These are phyloP conservation scores for Oplegnathus fasciatus DNA, from an alignment of 2,113 vertebrate species.

Conservation along the genomic window DNA sequence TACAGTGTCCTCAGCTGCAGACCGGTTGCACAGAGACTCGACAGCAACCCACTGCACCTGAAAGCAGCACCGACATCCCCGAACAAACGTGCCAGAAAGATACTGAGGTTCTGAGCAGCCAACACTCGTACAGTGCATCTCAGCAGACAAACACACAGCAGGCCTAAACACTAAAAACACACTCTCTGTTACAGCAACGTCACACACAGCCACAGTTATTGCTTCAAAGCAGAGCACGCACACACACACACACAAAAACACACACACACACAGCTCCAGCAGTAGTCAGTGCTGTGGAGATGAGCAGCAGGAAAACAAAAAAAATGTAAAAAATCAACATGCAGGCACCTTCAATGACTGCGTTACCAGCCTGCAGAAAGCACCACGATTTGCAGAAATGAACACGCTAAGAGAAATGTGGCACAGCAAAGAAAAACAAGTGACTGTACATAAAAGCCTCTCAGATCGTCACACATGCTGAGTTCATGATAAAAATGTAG, in stretches of 20 bases:
- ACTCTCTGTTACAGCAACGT: conserved; percentile 55
- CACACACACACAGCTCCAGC: conserved; percentile 33
- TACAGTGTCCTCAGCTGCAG: conserved; percentile 59
- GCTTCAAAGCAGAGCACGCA: conserved; percentile 65
- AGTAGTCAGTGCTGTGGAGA: conserved; percentile 59
- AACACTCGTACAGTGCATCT: conserved; percentile 41
- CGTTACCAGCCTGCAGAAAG: conserved; percentile 47
- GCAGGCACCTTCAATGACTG: conserved; percentile 58
- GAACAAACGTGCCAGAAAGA: conserved; percentile 26
- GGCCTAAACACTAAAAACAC: conserved; percentile 45
- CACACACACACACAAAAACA: conserved; percentile 24
- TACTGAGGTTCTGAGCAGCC: conserved; percentile 53
- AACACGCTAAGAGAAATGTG: conserved; percentile 58
- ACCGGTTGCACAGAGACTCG: conserved; percentile 29
- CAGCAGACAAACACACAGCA: conserved; percentile 49
- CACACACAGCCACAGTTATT: conserved; percentile 70
- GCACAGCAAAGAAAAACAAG: conserved; percentile 49
- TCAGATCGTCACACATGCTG: conserved; percentile 33
- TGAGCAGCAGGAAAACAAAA: conserved; percentile 50
- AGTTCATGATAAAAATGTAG: conserved; percentile 55
- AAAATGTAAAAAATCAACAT: conserved; percentile 16
- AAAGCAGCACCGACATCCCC: conserved; percentile 55
- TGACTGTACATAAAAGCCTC: conserved; percentile 38
- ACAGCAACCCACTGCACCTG: conserved; percentile 38
- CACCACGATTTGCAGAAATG: conserved; percentile 62